Evolutionary conservation across 2,888 invertebrate species (phyloP), one percentile per base, ranked within the genome.

Genomic region (Acheta domesticus): DNA sequence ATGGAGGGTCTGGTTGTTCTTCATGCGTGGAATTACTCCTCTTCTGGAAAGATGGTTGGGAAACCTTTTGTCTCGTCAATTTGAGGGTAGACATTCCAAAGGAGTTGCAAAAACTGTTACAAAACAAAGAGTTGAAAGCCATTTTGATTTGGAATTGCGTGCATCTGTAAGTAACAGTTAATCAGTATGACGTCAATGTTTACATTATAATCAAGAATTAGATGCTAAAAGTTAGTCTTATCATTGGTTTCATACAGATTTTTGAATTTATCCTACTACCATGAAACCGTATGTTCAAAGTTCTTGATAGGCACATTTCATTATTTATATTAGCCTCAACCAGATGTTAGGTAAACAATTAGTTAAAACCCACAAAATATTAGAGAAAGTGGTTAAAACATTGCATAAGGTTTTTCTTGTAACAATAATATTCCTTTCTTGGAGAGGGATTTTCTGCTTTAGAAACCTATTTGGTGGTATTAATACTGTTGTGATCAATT

Each of bases 21-120:
- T 99, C 88, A 96, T 99, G 96, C 91, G 99, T 80, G 99, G 99
- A 21, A 98, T 99, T 83, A 99, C 99, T 0, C 99, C 99, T 0
- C 89, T 99, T 75, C 88, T 99, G 79, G 99, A 99, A 87, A 90
- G 99, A 77, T 99, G 99, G 99, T 90, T 99, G n/a, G 99, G 99
- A 20, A 99, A 99, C 89, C 89, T 99, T 84, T 89, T 99, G 76
- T 99, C 99, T 0, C 91, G 99, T 83, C 99, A 99, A 89, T 99
- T 99, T 86, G 99, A 99, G 87, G 99, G 99, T 79, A 91, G 99
- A 83, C 99, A 99, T 88, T 98, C 98, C 0, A 99, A 99, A 88
- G 99, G 99, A 83, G 99, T 99, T 2, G 99, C 99, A 1, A 99
- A 99, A 88, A 99, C 99, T 0, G 99, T 99, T 11, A 99, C 99